A percentile compares a stretch with the other conserved stretches of the same genome.
phyloP scores from a whole-genome alignment of 2,113 vertebrate species.

The Salvelinus fontinalis region DNA sequence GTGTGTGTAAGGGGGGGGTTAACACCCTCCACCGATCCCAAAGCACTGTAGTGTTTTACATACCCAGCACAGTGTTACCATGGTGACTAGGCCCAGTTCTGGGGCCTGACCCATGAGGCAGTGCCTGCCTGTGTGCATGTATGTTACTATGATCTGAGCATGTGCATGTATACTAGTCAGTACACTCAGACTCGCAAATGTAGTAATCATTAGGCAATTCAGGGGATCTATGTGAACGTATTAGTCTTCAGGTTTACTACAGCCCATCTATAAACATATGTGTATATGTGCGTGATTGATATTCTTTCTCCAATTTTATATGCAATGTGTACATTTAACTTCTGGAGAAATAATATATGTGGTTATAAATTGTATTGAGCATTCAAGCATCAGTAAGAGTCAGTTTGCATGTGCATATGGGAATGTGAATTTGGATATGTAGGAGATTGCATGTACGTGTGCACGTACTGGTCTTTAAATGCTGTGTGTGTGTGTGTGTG shows the following conservation, averaged over 20 bases:
- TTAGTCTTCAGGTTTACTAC: slow-evolving; percentile 6
- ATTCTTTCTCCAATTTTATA: neutral
- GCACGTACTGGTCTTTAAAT: neutral
- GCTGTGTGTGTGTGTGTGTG: slow-evolving; percentile 26
- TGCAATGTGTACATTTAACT: slow-evolving; percentile 12
- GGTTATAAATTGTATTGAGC: slow-evolving; percentile 38
- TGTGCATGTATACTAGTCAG: slow-evolving; percentile 18
- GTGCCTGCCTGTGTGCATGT: slow-evolving; percentile 31
- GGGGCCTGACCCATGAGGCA: slow-evolving; percentile 69
- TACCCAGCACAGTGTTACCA: slow-evolving; percentile 76
- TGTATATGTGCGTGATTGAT: slow-evolving; percentile 12
- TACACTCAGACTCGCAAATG: neutral
- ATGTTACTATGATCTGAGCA: slow-evolving; percentile 12
- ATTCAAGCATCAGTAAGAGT: slow-evolving; percentile 51
- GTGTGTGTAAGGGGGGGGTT: slow-evolving; percentile 38
- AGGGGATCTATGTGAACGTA: slow-evolving; percentile 1
- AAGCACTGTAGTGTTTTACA: slow-evolving; percentile 74
- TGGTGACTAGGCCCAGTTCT: slow-evolving; percentile 78
- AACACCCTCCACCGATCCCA: slow-evolving; percentile 61
- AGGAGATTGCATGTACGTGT: slow-evolving; percentile 64
- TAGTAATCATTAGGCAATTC: neutral
- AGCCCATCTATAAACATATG: too few species aligned
- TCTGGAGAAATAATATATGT: slow-evolving; percentile 39
- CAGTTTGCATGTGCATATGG: slow-evolving; percentile 31
- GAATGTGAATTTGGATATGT: slow-evolving; percentile 47